A percentile compares a stretch with the other conserved stretches of the same genome.
phyloP scores from a whole-genome alignment of 2,113 vertebrate genomes.

The Macquaria ambigua region DNA sequence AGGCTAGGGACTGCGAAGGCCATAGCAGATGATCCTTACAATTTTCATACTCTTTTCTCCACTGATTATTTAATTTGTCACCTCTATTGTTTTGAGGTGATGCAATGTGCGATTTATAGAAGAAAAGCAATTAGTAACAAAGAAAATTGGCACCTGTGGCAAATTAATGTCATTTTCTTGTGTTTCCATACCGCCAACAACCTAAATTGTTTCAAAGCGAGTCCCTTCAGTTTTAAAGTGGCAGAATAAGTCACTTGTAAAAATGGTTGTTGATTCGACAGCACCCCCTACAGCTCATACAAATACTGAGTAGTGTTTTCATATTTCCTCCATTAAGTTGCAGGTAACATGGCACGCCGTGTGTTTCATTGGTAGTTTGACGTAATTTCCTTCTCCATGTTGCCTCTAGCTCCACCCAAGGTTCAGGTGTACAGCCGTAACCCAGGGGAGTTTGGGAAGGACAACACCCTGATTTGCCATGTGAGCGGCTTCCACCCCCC shows the following conservation, averaged over 20 bases:
- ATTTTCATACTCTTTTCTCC: too few species aligned
- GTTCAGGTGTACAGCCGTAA: conserved; percentile 85
- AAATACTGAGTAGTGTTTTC: not conserved
- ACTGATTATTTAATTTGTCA: too few species aligned
- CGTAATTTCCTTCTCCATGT: not conserved
- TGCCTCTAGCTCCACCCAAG: conserved; percentile 67
- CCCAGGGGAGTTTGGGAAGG: not conserved
- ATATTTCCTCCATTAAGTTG: not conserved
- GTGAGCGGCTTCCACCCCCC: conserved; percentile 88
- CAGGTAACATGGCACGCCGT: not conserved
- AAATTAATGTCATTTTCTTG: not conserved
- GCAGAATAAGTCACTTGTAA: not conserved
- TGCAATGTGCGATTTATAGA: too few species aligned
- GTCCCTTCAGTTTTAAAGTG: not conserved
- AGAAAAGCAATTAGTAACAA: not conserved
- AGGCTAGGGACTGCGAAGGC: too few species aligned
- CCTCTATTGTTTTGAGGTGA: too few species aligned
- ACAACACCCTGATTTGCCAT: conserved; percentile 87
- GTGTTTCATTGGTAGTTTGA: not conserved
- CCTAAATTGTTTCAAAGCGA: too few species aligned
- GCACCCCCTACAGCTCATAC: not conserved
- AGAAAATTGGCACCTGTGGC: not conserved
- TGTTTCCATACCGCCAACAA: not conserved
- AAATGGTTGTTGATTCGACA: not conserved
- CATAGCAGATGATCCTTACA: too few species aligned